Evolutionary conservation across 2,888 invertebrate genomes (phyloP), one percentile per base, ranked within the genome.

Genomic region (Monoplex corrugatus): DNA sequence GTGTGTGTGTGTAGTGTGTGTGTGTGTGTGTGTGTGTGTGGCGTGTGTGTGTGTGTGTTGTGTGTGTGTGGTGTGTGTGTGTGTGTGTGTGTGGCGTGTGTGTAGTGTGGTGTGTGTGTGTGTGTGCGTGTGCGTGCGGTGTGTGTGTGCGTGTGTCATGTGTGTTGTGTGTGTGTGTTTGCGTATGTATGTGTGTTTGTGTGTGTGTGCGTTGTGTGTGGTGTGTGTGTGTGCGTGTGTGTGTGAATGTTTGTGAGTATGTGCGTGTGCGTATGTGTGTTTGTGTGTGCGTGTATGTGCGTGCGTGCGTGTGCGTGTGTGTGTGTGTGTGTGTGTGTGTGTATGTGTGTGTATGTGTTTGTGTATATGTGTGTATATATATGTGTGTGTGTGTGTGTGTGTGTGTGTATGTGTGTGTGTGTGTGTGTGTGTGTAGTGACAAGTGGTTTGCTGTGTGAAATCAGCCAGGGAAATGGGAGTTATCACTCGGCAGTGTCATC

Each of bases 101-200:
- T 72, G 19, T 72, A 5, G 6, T n/a, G 6, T 5, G 6, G n/a
- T n/a, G 72, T n/a, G n/a, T n/a, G n/a, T n/a, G n/a, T 72, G n/a
- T n/a, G n/a, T n/a, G n/a, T n/a, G n/a, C n/a, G n/a, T n/a, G 28
- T n/a, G n/a, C 72, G 28, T 6, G n/a, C 19, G 6, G 5, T n/a
- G n/a, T n/a, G n/a, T n/a, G n/a, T n/a, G n/a, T n/a, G n/a, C 72
- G 28, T n/a, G n/a, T 28, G 72, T 28, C 50, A 50, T 28, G 8
- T 68, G 63, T 3, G 8, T 19, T 28, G 63, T 68, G 63, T 28
- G 63, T 68, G 63, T 28, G 63, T 68, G 63, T 28, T 19, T 68
- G 63, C 28, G 63, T 68, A n/a, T 68, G 63, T 68, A n/a, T 68
- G 63, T 68, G 63, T 68, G 63, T 68, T 19, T 68, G 63, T 68